phyloP scores from a whole-genome alignment of 2,113 vertebrate genomes.

The Vanacampus margaritifer region DNA sequence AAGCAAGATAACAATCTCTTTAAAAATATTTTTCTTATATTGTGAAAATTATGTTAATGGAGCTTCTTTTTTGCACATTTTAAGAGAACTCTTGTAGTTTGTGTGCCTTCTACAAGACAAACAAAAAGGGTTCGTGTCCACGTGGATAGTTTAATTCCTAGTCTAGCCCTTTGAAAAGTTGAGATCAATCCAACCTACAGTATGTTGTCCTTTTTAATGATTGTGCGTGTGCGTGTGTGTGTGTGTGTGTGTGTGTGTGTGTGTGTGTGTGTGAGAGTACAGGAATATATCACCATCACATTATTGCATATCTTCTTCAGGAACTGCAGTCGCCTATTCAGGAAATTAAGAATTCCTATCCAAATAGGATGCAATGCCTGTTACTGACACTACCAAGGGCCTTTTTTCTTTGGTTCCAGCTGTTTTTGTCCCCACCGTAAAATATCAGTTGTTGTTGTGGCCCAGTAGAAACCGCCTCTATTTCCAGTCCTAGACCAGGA shows the following conservation, averaged over 20 bases:
- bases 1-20: conserved; percentile 12
- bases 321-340: conserved; percentile 1
- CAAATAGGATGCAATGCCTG: neutral
- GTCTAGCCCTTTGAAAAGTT: conserved; percentile 26
- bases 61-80: conserved; percentile 73
- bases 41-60: conserved; percentile 43
- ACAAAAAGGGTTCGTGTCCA: conserved; percentile 37
- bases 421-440: conserved; percentile 12
- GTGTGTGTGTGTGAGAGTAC: conserved; percentile 1
- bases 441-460: conserved; percentile 20
- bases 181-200: conserved; percentile 42
- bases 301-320: conserved; percentile 3
- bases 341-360: conserved; percentile 1
- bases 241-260: conserved; percentile 2
- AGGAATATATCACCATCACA: neutral
- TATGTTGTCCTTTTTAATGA: conserved; percentile 48
- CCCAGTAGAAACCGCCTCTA: neutral
- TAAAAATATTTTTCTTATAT: conserved; percentile 27
- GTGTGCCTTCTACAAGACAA: conserved; percentile 68
- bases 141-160: conserved; percentile 32
- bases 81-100: conserved; percentile 56
- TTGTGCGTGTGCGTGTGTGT: neutral
- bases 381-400: neutral
- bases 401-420: neutral
- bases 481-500: neutral